Evolutionary conservation across 2,888 invertebrate genomes (phyloP), one percentile per base, ranked within the genome.

Genomic region (Acanthosepion lycidas): DNA sequence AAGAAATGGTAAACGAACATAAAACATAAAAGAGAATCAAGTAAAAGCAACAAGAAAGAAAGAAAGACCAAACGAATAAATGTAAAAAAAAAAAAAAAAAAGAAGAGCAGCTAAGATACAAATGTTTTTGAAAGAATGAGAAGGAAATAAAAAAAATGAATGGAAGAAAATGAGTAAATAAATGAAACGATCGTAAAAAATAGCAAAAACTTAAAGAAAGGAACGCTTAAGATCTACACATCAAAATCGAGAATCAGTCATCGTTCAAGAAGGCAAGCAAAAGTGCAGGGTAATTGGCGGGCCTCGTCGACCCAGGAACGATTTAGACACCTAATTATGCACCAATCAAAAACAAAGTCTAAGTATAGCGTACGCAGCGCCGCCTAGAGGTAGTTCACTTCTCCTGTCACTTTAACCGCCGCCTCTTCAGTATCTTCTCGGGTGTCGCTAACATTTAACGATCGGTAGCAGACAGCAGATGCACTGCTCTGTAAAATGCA

Each of bases 301-400:
- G 78, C 78, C 78, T 78, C 78, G 78, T 78, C 78, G 78, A 78
- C 78, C 78, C n/a, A 78, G 78, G 78, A 78, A 78, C n/a, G 15
- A 78, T 78, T 15, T n/a, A 78, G 33, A 78, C 78, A 78, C 78
- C 78, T 15, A 78, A 78, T 78, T 78, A 78, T 78, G n/a, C 78
- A n/a, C 78, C 78, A 78, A 78, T 78, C 78, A 78, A n/a, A 78
- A 78, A 78, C n/a, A 15, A n/a, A 9, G 78, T n/a, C 78, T 78
- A 78, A 78, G 78, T 78, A 78, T 78, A 78, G n/a, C n/a, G 5
- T 78, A 78, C 15, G n/a, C 78, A 78, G n/a, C 78, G 78, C 78
- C 78, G 78, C 78, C n/a, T 78, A 33, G 12, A 15, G 78, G 78
- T 33, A n/a, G 78, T n/a, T 33, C 78, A n/a, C 78, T 78, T 78